Evolutionary conservation across 2,888 invertebrate genomes (phyloP), one percentile per base, ranked within the genome.

Genomic region (Lutraria lutraria): DNA sequence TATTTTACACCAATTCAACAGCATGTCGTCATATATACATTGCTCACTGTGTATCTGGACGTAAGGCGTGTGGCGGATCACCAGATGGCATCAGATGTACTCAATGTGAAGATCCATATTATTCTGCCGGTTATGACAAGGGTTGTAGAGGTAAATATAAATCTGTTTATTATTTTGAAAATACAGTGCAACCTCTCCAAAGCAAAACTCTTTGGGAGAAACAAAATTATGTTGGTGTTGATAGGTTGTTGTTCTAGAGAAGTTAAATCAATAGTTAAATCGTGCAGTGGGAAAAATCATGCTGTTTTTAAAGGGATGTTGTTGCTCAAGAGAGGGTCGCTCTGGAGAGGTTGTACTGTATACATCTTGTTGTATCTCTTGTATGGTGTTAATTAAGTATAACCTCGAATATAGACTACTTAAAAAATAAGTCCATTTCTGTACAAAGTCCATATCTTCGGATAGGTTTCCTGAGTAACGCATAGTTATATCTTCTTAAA

Each of bases 81-180:
- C 89, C 89, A 19, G 89, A 89, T 43, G 82, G 86, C 21, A 86
- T 89, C 25, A 89, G 16, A 72, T 89, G 89, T 86, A 89, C 86
- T 12, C 31, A 86, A 13, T 89, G 89, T 83, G 15, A 53, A 29
- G 86, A 89, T 80, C 86, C 84, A 15, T 89, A 86, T 52, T 89
- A 86, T 54, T 76, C 83, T 16, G 89, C 29, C 3, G 89, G 89
- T 13, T 89, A 83, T 25, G 83, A 86, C 12, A 79, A 80, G 10
- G 89, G 89, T 21, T 89, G 89, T 53, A 8, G 2, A n/a, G 83
- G 89, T 88, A 85, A 60, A n/a, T n/a, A n/a, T n/a, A n/a, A n/a
- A n/a, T n/a, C n/a, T 68, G 19, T 80, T 3, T 2, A 12, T 31
- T n/a, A 53, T 6, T 52, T n/a, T 54, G 25, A 15, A 0, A 0